These are phyloP conservation scores for Cheilosia variabilis DNA, from an alignment of 2,888 invertebrate genomes.

Conservation along the genomic window DNA sequence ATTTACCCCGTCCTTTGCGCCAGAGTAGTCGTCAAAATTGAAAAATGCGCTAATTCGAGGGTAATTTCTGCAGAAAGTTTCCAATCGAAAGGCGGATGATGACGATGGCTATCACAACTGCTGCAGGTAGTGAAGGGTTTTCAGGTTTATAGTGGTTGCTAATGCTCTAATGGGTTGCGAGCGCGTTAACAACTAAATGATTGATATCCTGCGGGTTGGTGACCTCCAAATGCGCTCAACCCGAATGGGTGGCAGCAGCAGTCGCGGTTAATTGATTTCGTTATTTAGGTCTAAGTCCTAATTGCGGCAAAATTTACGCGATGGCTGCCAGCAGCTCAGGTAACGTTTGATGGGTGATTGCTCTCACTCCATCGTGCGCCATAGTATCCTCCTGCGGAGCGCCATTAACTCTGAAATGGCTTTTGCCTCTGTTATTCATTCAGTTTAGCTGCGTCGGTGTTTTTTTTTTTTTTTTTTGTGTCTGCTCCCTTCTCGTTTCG, in stretches of 20 bases:
- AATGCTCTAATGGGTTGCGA: slow-evolving; percentile 64
- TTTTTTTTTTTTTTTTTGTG: slow-evolving; percentile 21
- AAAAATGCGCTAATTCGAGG: slow-evolving; percentile 71
- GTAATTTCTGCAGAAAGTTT: slow-evolving; percentile 65
- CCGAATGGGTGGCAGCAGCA: slow-evolving; percentile 51
- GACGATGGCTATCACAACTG: neutral
- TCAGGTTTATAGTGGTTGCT: slow-evolving; percentile 30
- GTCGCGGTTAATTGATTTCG: slow-evolving; percentile 73
- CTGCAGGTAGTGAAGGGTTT: slow-evolving; percentile 50
- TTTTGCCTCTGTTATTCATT: slow-evolving; percentile 59
- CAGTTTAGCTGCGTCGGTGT: slow-evolving; percentile 35
- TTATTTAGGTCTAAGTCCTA: slow-evolving; percentile 69
- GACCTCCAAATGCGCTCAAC: slow-evolving; percentile 47
- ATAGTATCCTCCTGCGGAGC: slow-evolving; percentile 29
- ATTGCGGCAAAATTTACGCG: slow-evolving; percentile 60
- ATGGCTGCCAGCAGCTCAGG: slow-evolving; percentile 41
- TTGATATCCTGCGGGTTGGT: slow-evolving; percentile 64
- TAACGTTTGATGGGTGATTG: slow-evolving; percentile 59
- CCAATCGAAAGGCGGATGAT: slow-evolving; percentile 29
- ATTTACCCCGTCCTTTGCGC: slow-evolving; percentile 43
- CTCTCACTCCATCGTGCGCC: neutral
- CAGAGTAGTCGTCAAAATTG: slow-evolving; percentile 63
- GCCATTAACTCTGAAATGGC: slow-evolving; percentile 67
- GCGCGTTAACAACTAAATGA: slow-evolving; percentile 65
- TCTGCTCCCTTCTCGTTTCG: slow-evolving; percentile 9